phyloP scores from a whole-genome alignment of 1,140 invertebrate species.

The Drosophila orena region DNA sequence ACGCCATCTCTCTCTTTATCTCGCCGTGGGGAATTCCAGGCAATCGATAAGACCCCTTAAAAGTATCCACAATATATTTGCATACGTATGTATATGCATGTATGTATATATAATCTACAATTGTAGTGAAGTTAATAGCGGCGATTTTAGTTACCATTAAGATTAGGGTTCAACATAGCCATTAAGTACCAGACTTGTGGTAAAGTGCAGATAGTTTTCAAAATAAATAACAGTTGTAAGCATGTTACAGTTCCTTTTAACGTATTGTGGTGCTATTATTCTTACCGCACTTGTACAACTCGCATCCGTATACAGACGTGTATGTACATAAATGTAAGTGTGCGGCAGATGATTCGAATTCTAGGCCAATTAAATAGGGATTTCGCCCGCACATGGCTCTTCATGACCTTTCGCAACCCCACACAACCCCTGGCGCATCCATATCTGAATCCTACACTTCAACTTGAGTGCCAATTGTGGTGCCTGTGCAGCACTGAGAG shows the following conservation, averaged over 20 bases:
- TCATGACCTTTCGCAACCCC: conserved; percentile 1
- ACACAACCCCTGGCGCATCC: conserved; percentile 1
- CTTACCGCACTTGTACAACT: background rate
- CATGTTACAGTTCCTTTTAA: background rate
- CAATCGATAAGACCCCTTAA: conserved; percentile 38
- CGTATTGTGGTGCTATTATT: background rate
- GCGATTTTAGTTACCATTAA: background rate
- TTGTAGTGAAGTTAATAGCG: background rate
- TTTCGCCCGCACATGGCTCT: conserved; percentile 25
- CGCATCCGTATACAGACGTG: background rate
- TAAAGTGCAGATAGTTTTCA: background rate
- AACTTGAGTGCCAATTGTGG: conserved; percentile 8
- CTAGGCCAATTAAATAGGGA: conserved; percentile 53
- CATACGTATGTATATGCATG: conserved; percentile 22
- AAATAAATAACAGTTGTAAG: background rate
- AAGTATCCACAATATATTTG: conserved; percentile 21
- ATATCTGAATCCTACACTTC: conserved; percentile 1
- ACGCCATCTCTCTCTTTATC: conserved; percentile 20
- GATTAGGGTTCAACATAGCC: background rate
- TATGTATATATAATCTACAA: background rate
- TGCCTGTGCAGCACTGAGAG: background rate
- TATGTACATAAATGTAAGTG: conserved; percentile 15
- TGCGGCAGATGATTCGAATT: conserved; percentile 40
- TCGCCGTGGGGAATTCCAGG: conserved; percentile 19
- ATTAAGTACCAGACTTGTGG: background rate